Conservation (phyloP, 1,140 invertebrate species). For the Asobara japonica region DNA sequence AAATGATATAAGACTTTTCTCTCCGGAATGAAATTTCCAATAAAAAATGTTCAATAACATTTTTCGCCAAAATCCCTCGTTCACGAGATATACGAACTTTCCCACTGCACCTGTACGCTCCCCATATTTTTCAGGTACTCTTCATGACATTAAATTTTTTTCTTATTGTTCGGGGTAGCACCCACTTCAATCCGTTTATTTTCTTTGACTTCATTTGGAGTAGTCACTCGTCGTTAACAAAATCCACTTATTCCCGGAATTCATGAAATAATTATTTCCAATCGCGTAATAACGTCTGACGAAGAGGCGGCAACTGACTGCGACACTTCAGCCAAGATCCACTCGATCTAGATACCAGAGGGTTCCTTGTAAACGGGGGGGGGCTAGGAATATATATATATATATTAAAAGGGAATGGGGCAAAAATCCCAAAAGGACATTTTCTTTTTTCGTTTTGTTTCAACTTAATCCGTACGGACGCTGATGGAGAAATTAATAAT, state of each 20-base stretch:
- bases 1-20: too few relatives aligned
- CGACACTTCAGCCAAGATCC: neutral
- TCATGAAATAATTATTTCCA: slow-evolving; percentile 33
- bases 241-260: slow-evolving; percentile 22
- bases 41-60: too few relatives aligned
- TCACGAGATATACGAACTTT: too few relatives aligned
- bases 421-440: neutral
- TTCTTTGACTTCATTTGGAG: slow-evolving; percentile 9
- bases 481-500: neutral
- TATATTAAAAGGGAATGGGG: neutral
- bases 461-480: neutral
- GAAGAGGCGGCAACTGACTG: neutral
- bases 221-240: slow-evolving; percentile 18
- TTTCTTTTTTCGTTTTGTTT: neutral
- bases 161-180: too few relatives aligned
- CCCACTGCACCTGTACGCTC: too few relatives aligned
- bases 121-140: too few relatives aligned
- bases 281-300: slow-evolving; percentile 29
- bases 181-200: too few relatives aligned
- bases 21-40: too few relatives aligned
- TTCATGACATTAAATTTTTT: too few relatives aligned
- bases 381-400: slow-evolving; percentile 5
- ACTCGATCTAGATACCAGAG: slow-evolving; percentile 19
- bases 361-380: neutral
- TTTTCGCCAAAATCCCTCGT: too few relatives aligned